Evolutionary conservation across 2,888 invertebrate species (phyloP), one percentile per base, ranked within the genome.

Genomic region (Nysson spinosus): DNA sequence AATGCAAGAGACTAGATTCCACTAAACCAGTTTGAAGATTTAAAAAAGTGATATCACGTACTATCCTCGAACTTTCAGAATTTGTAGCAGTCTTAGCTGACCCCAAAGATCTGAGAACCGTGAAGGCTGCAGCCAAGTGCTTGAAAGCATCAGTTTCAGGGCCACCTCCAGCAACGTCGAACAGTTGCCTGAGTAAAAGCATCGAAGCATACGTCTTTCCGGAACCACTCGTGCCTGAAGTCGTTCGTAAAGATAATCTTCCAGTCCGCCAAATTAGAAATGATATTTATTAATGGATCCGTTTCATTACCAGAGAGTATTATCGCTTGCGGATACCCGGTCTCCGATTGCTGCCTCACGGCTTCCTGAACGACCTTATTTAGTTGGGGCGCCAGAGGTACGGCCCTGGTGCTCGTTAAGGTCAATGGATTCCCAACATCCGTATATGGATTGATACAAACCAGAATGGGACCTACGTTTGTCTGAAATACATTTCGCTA

Each of bases 131-230:
- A 9, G 96, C 96, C 74, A 97, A 91, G 88, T 97, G 97, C 88
- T 97, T 97, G 89, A 96, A 98, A 39, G 97, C 96, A 88, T 97
- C 97, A 16, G 97, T 97, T 90, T 97, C 96, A 2, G 95, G 94
- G 43, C 97, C 97, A 78, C 97, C 97, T 65, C 97, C 97, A 56
- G 96, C 97, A 72, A 96, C 94, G 85, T 96, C 96, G 89, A 97
- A 97, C 83, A 98, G 89, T 85, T 97, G 95, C 79, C 96, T 91
- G 80, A 98, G 90, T 81, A 97, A 89, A 82, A 96, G 89, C 96
- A 96, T 96, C 14, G 96, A 96, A 65, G 96, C 94, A 87, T 96
- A 94, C 55, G 97, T 97, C 89, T 98, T 98, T 19, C 98, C 97
- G 16, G 96, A 95, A 16, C 97, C 98, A 75, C 95, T 96, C 54